Evolutionary conservation across 2,113 vertebrate species (phyloP), one percentile per base, ranked within the genome.

Genomic region (Misgurnus anguillicaudatus): DNA sequence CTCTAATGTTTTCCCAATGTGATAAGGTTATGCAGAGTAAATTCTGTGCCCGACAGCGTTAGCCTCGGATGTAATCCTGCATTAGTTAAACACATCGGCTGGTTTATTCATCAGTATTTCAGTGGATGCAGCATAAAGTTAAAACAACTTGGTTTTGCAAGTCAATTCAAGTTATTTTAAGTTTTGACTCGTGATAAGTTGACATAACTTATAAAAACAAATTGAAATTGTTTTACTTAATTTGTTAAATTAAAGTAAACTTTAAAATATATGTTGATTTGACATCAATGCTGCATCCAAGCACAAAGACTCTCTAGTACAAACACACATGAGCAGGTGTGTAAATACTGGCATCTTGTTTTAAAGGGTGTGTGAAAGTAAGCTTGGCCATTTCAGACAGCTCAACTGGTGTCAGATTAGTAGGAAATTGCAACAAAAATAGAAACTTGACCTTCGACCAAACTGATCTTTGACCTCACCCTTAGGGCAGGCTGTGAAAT

Each of bases 61-160:
- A 55, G 48, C 10, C 16, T 0, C 19, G 41, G 75, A 42, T 31
- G 31, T 71, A 75, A 72, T 55, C 16, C 39, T 58, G 16, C 24
- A 31, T 57, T 62, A 66, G 58, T n/a, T 31, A 41, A 77, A 61
- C 42, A 38, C 55, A 69, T 16, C 16, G 57, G 48, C 17, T 13
- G 9, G 48, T 16, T 64, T 47, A 19, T 69, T 69, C 24, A 31
- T 31, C 24, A 61, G 38, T 69, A 69, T 69, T 57, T 60, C 65
- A 60, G 14, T 48, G 65, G 21, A 45, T 31, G 24, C 24, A 31
- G 24, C 24, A 31, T 31, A 3, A 31, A 31, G 24, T 31, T 31
- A 31, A 31, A 31, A 31, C 24, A 31, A 31, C 24, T 31, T 31
- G 24, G 24, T 1, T 31, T 31, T 31, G 24, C 2, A 31, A 31